Evolutionary conservation across 2,113 vertebrate species (phyloP), one percentile per base, ranked within the genome.

Genomic region (Nycticebus coucang): DNA sequence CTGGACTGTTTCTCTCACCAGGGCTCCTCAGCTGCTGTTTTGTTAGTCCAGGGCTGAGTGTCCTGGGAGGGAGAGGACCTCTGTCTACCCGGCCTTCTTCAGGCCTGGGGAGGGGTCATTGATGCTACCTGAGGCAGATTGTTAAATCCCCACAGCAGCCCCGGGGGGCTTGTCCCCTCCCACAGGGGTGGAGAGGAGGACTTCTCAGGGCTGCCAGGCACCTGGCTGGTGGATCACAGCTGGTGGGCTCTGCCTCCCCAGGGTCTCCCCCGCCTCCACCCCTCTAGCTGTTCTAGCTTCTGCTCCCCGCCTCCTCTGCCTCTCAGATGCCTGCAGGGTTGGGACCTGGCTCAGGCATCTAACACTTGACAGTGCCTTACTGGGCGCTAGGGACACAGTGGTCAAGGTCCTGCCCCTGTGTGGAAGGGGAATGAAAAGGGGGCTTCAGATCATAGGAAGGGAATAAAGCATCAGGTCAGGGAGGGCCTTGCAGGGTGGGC

Each of bases 71-170:
- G n/a, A 9, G 41, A 22, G 60, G 50, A 8, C 50, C 45, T 62
- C 28, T 3, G 28, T 53, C 18, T 2, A 0, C 22, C 37, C n/a
- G 66, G 18, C 85, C 12, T 41, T 59, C 57, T 7, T 35, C 14
- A 12, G 62, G 21, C 45, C 53, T 2, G 0, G 4, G 28, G 17
- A 41, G 33, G 55, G 9, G 28, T 64, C 3, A 0, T 0, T 7
- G 15, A 7, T 37, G n/a, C 30, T 60, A 45, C 71, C 13, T 0
- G 5, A 0, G 55, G 55, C 53, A 12, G 33, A 30, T n/a, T 2
- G 6, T 6, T 22, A 35, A 18, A 7, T 66, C 57, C 55, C 5
- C 4, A 15, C 0, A 2, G 55, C 1, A 14, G 59, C 69, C n/a
- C 87, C 2, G 6, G 8, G 22, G 53, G 72, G 15, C 0, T 50